Base-by-base conservation (phyloP, 2,888 invertebrate genomes). In the Byasa hedistus region DNA sequence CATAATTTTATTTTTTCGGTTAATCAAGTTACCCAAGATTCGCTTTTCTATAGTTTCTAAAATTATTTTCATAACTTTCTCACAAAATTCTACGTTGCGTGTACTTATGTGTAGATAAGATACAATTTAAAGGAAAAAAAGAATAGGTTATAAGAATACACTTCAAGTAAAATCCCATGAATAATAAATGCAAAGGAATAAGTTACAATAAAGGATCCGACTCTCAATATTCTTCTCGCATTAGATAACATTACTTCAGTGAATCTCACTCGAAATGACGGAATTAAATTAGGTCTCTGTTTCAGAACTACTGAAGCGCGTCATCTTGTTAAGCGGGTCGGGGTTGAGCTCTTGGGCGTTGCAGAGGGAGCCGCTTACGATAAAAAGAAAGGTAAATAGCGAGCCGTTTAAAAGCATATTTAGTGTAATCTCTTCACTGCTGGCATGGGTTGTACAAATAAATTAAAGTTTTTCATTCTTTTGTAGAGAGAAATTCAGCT, bases 271-370 rank as follows among this genome's bases (percentile, higher is more conserved):
- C 75, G 76, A 82, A 86, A 83, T 82, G 80, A 80, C 78, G 77
- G 79, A 83, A 85, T 85, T 84, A 84, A 86, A 88, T 87, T 81
- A 84, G 77, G 82, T 82, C 84, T 87, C 82, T 88, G 83, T 93
- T 94, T 75, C 93, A 97, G 97, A 97, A 89, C 93, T 98, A 74
- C 94, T 98, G 82, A 96, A 96, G 89, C 95, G 97, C 74, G 96
- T 96, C 75, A 95, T 98, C 78, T 92, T 98, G 80, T 94, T 97
- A 83, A 97, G 97, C 82, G 98, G 98, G 68, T 97, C 97, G 67
- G 97, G 97, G 27, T 92, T 98, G 72, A 97, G 97, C 78, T 97
- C 97, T 48, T 98, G 98, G 98, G 97, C 98, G 70, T 93, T 98
- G 78, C 96, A 97, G 87, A 94, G 95, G 75, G 96, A 96, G 82